Evolutionary conservation across 2,113 vertebrate genomes (phyloP).

Genomic region (Strix uralensis): DNA sequence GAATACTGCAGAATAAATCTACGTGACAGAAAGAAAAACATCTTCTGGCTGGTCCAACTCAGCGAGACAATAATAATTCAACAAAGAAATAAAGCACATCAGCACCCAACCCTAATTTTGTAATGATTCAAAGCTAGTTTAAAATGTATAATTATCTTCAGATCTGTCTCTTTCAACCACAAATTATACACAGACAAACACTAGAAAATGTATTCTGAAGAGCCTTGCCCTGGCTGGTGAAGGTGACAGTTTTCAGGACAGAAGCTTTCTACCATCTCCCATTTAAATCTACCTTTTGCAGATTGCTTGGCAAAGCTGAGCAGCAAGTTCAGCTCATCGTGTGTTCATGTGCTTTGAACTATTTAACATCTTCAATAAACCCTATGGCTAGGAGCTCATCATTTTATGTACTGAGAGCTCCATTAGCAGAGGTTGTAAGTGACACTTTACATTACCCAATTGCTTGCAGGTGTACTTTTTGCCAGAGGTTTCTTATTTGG

Average conservation of each 20-base stretch:
- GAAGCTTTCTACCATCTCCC: neutral
- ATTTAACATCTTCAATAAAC: neutral
- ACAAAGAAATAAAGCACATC: neutral
- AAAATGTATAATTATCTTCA: neutral
- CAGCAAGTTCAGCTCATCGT: neutral
- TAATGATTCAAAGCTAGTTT: neutral
- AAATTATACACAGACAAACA: neutral
- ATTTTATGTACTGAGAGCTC: constrained; percentile 13
- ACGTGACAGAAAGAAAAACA: neutral
- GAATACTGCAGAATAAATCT: neutral
- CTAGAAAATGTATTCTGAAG: neutral
- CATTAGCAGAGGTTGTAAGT: neutral
- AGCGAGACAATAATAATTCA: neutral
- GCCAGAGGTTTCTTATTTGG: neutral
- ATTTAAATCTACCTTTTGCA: neutral
- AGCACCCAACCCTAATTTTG: neutral
- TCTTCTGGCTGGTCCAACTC: neutral
- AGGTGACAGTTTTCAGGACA: neutral
- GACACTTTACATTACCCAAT: neutral
- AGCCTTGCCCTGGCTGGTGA: neutral
- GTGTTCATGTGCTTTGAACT: neutral
- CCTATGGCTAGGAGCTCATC: neutral
- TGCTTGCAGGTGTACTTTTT: neutral
- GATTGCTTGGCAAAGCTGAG: neutral
- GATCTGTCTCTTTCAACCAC: neutral